Base-by-base conservation (phyloP, 2,888 invertebrate species). In the Chrysodeixis includens region DNA sequence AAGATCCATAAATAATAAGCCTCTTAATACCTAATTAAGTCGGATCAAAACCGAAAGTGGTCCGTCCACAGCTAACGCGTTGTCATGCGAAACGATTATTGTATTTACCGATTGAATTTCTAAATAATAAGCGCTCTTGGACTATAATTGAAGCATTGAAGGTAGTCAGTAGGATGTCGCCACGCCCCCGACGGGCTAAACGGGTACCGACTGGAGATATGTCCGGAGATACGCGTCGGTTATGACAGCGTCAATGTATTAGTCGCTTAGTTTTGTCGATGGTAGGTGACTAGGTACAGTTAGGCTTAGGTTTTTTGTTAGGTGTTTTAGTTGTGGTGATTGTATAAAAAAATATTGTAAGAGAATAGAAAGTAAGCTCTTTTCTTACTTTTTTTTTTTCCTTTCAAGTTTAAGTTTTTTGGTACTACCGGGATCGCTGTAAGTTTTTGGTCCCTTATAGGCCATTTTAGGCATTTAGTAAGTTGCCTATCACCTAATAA, bases 61-160 rank as follows among this genome's bases (percentile, higher is more conserved):
- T 58, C 63, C 69, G 62, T 74, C 65, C 72, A 67, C 56, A 68
- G 69, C 85, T 86, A 84, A 82, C 84, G 86, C 87, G 85, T 84
- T 89, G 90, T 90, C 89, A 90, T 88, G 89, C 86, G 78, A 89
- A 89, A 84, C 87, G 87, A 90, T 92, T 87, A 90, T 90, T 88
- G 86, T 92, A 91, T 90, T 92, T 91, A 92, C 85, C 83, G 84
- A 90, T 86, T 82, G 84, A 88, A 92, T 93, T 91, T 92, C 90
- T 89, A 89, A 85, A 88, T 93, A 93, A 93, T 93, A 86, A 90
- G 82, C 86, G 88, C 89, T 92, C 90, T 92, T 88, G 82, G 83
- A 77, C 65, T 74, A 70, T 93, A 93, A 93, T 93, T 92, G 90
- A 87, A 88, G 90, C 92, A 93, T 93, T 92, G 90, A 87, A 88